These are phyloP conservation scores for Drosophila kuntzei DNA, from an alignment of 2,888 invertebrate genomes.

Conservation along the genomic window DNA sequence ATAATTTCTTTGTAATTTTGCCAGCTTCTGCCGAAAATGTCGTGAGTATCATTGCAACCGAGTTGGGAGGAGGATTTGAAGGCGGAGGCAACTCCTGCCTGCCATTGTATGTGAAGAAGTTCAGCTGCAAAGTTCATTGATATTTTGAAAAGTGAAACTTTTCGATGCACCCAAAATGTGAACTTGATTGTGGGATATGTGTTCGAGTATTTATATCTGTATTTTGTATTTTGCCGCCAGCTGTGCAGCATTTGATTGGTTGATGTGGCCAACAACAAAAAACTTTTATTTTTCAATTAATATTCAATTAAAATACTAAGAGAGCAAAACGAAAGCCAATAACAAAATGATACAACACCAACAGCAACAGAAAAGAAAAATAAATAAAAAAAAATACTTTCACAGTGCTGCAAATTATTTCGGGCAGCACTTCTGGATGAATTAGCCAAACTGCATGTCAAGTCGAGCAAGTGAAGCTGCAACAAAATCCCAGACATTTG, in stretches of 20 bases:
- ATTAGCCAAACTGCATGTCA: conserved; percentile 78
- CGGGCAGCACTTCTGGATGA: conserved; percentile 78
- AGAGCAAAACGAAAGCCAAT: conserved; percentile 51
- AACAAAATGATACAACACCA: conserved; percentile 29
- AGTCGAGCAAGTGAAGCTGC: conserved; percentile 61
- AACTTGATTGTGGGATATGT: conserved; percentile 55
- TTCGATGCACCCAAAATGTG: conserved; percentile 46
- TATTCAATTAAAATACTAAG: conserved; percentile 74
- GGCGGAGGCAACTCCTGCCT: conserved; percentile 58
- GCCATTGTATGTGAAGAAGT: conserved; percentile 54
- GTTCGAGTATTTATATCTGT: neutral
- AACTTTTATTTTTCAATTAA: conserved; percentile 78
- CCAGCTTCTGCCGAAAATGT: conserved; percentile 68
- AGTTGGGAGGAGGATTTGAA: conserved; percentile 28
- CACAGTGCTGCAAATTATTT: conserved; percentile 75
- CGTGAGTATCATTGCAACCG: conserved; percentile 44
- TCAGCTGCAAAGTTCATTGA: conserved; percentile 74
- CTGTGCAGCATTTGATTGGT: conserved; percentile 43
- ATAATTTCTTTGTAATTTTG: conserved; percentile 69
- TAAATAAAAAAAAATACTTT: conserved; percentile 66
- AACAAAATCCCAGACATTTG: conserved; percentile 55
- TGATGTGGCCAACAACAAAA: conserved; percentile 15
- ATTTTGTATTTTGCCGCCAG: conserved; percentile 48
- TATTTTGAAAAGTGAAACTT: conserved; percentile 80
- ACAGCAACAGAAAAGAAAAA: neutral